A percentile compares a stretch with the other conserved stretches of the same genome.
These are phyloP conservation scores for Petrocephalus microphthalmus DNA, from an alignment of 2,113 vertebrate species.

Conservation along the genomic window DNA sequence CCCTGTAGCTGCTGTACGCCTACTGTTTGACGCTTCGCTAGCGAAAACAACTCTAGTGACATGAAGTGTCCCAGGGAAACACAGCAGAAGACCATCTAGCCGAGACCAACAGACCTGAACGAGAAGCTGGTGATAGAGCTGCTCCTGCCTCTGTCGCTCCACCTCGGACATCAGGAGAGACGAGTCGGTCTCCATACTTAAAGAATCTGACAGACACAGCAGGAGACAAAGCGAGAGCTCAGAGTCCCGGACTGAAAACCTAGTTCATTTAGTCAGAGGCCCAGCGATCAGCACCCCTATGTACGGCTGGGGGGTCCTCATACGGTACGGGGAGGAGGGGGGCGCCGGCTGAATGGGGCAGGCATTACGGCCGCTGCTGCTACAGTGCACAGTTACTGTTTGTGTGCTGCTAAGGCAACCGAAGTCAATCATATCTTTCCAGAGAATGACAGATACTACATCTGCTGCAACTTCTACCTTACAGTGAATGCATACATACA, in stretches of 20 bases:
- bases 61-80: not conserved
- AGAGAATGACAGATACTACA: not conserved
- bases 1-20: not conserved
- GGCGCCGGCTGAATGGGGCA: not conserved
- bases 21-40: not conserved
- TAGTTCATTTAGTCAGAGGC: not conserved
- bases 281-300: not conserved
- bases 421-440: not conserved
- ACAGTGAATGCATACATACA: not conserved
- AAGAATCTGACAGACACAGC: not conserved
- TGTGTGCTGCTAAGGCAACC: not conserved
- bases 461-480: not conserved
- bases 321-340: not conserved
- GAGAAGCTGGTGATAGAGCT: conserved; percentile 59
- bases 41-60: not conserved
- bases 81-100: not conserved
- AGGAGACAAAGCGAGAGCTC: not conserved
- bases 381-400: not conserved
- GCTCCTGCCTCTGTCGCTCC: conserved; percentile 52
- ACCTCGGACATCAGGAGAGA: conserved; percentile 56
- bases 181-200: conserved; percentile 50
- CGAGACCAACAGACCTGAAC: conserved; percentile 45
- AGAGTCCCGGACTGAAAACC: not conserved
- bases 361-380: not conserved
- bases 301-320: not conserved